Conservation (phyloP, 2,113 vertebrate genomes). For the Zapus hudsonius region DNA sequence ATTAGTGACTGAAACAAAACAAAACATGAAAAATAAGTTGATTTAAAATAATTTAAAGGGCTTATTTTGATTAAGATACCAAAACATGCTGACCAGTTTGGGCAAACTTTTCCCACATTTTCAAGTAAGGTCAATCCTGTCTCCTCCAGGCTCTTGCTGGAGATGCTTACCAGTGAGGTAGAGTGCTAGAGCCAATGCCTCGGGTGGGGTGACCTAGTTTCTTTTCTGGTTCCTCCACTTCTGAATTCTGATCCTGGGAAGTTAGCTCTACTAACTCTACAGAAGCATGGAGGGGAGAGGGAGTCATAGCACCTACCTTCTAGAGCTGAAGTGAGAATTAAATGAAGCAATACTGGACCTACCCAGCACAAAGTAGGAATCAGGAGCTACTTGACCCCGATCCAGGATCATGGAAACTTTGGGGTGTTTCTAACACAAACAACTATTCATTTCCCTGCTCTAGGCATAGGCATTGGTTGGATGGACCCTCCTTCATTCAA, state of each 20-base stretch:
- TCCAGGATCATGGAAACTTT: not conserved
- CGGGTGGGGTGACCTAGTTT: not conserved
- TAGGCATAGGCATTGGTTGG: not conserved
- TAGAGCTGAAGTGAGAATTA: not conserved
- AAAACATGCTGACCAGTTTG: conserved; percentile 3
- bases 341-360: not conserved
- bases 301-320: not conserved
- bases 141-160: not conserved
- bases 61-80: not conserved
- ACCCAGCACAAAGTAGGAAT: not conserved
- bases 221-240: conserved; percentile 1
- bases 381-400: not conserved
- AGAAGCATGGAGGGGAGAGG: not conserved
- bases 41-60: conserved; percentile 7
- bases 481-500: not conserved
- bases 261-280: not conserved
- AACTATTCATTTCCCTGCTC: not conserved
- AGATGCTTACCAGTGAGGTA: not conserved
- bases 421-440: not conserved
- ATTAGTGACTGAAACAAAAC: conserved; percentile 91
- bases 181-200: not conserved
- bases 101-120: not conserved
- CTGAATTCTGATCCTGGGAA: not conserved
- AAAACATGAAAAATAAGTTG: conserved; percentile 56
- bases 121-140: not conserved